These are phyloP conservation scores for Gasteruption jaculator DNA, from an alignment of 2,888 invertebrate species.

Conservation along the genomic window DNA sequence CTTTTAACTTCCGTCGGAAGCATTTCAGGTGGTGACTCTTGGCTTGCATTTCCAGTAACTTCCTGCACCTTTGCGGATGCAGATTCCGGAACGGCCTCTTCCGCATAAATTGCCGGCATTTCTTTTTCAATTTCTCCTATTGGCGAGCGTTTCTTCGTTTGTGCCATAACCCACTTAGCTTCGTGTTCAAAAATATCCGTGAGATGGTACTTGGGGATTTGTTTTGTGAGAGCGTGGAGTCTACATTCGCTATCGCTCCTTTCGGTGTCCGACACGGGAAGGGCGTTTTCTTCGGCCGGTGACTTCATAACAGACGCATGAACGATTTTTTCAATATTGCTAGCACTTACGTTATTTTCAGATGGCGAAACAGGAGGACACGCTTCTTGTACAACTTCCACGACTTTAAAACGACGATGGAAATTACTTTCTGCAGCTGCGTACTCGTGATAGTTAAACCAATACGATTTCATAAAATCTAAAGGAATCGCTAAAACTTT, in stretches of 20 bases:
- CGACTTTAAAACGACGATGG: constrained; percentile 34
- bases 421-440: constrained; percentile 39
- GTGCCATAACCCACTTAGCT: constrained; percentile 25
- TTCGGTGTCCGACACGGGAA: constrained; percentile 1
- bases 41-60: neutral
- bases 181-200: constrained; percentile 25
- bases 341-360: constrained; percentile 17
- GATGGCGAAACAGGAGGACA: constrained; percentile 18
- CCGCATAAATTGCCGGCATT: too few relatives aligned
- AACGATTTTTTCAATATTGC: constrained; percentile 36
- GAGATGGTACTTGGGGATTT: constrained; percentile 28
- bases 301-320: constrained; percentile 38
- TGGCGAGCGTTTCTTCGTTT: too few relatives aligned
- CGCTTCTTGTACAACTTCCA: constrained; percentile 31
- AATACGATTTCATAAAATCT: constrained; percentile 38
- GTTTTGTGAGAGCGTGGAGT: constrained; percentile 23
- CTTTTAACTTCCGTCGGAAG: too few relatives aligned
- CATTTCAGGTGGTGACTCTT: too few relatives aligned
- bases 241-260: constrained; percentile 12
- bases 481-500: constrained; percentile 11
- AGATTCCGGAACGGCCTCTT: too few relatives aligned
- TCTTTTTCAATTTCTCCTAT: too few relatives aligned
- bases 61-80: constrained; percentile 1
- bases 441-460: constrained; percentile 36
- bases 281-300: constrained; percentile 8